Conservation (phyloP, 2,888 invertebrate species). For the Tinea semifulvella region DNA sequence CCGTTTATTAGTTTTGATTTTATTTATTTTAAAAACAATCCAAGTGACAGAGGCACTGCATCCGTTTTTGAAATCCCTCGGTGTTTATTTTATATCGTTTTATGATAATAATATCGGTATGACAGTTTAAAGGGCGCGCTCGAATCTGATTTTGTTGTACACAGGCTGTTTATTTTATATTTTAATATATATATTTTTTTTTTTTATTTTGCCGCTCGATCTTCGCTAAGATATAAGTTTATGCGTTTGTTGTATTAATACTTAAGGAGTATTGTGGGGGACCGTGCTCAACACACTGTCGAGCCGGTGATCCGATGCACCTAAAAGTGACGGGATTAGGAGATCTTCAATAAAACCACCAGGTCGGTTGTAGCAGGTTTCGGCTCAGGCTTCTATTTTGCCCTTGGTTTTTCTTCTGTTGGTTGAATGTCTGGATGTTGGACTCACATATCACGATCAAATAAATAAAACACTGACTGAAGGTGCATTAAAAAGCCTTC, state of each 20-base stretch:
- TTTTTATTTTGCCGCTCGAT: background rate
- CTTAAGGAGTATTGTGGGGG: background rate
- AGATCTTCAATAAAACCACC: too few species aligned
- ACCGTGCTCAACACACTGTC: too few species aligned
- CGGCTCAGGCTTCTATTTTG: too few species aligned
- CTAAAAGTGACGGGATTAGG: too few species aligned
- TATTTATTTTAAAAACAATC: constrained; percentile 54
- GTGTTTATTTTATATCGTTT: constrained; percentile 54
- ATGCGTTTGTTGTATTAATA: background rate
- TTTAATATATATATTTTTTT: constrained; percentile 2
- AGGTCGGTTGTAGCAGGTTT: too few species aligned
- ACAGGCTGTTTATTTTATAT: constrained; percentile 26
- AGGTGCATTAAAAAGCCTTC: too few species aligned
- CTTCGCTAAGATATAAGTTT: background rate
- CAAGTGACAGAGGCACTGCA: constrained; percentile 32
- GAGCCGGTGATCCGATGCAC: too few species aligned
- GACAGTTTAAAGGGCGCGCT: constrained; percentile 24
- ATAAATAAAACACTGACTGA: too few species aligned
- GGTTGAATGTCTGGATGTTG: too few species aligned
- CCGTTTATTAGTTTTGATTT: constrained; percentile 40
- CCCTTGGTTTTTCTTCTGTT: too few species aligned
- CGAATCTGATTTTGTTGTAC: constrained; percentile 15
- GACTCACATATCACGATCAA: too few species aligned
- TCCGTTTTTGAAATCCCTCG: constrained; percentile 28
- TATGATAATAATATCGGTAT: constrained; percentile 37